These are phyloP conservation scores for Drosophila infuscata DNA, from an alignment of 2,888 invertebrate species.

Conservation along the genomic window DNA sequence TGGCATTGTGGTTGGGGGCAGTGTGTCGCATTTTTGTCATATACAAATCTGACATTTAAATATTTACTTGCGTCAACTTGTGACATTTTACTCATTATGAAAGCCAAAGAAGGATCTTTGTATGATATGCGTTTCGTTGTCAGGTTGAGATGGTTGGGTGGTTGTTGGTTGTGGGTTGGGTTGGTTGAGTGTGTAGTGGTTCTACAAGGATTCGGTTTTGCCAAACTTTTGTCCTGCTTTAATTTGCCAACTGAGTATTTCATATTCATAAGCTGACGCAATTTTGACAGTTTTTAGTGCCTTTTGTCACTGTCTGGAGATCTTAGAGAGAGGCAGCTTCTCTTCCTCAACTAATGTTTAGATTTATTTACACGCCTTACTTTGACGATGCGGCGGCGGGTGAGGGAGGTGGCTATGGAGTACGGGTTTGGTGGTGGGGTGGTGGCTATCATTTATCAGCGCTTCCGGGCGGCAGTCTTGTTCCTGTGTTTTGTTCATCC, in stretches of 20 bases:
- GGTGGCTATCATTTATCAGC: conserved; percentile 73
- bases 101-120: conserved; percentile 38
- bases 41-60: conserved; percentile 83
- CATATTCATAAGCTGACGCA: conserved; percentile 77
- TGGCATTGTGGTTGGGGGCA: not conserved
- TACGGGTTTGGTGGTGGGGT: not conserved
- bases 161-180: not conserved
- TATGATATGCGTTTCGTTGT: conserved; percentile 48
- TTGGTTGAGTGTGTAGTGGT: not conserved
- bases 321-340: not conserved
- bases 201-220: conserved; percentile 37
- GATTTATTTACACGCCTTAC: conserved; percentile 72
- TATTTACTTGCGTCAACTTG: conserved; percentile 83
- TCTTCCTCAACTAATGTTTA: conserved; percentile 57
- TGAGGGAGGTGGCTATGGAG: conserved; percentile 11
- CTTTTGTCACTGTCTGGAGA: conserved; percentile 48
- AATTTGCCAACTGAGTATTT: conserved; percentile 59
- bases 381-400: conserved; percentile 3
- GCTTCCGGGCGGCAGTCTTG: conserved; percentile 65
- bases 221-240: conserved; percentile 63
- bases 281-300: conserved; percentile 78
- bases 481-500: conserved; percentile 28
- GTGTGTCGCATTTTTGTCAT: conserved; percentile 35
- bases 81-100: conserved; percentile 81
- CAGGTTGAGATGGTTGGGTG: conserved; percentile 1